phyloP scores from a whole-genome alignment of 2,113 vertebrate genomes.

The Anseranas semipalmata region DNA sequence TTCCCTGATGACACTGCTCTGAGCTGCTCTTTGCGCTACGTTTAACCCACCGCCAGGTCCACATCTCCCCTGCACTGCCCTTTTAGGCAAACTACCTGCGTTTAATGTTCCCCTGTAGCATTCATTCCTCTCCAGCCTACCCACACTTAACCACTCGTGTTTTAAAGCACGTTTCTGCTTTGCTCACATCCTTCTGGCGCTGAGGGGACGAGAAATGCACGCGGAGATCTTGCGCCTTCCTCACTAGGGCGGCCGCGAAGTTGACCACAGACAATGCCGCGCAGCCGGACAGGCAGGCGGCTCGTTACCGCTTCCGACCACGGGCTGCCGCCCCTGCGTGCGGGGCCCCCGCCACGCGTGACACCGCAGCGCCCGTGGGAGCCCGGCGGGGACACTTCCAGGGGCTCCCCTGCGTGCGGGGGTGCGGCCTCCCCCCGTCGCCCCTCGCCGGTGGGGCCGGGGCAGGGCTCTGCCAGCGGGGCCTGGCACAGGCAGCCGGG shows the following conservation, averaged over 20 bases:
- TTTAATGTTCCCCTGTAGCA: neutral
- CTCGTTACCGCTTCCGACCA: neutral
- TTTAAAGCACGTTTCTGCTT: neutral
- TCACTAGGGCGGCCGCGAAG: neutral
- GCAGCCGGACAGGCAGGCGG: fast-evolving
- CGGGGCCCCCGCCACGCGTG: neutral
- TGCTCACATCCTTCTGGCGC: neutral
- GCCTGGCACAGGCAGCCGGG: too few relatives aligned
- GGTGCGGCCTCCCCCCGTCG: neutral
- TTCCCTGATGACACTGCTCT: neutral
- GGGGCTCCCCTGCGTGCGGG: too few relatives aligned
- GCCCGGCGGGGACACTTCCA: fast-evolving
- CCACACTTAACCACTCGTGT: neutral
- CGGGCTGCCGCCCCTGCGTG: fast-evolving
- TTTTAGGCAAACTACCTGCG: neutral
- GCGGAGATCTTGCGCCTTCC: neutral
- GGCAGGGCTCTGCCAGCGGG: neutral
- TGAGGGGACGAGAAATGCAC: neutral
- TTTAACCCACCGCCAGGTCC: neutral
- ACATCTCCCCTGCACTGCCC: neutral
- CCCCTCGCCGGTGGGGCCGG: fast-evolving
- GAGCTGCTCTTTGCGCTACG: neutral
- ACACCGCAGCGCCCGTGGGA: neutral
- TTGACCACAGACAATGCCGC: neutral
- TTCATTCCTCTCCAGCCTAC: neutral